Evolutionary conservation across 2,113 vertebrate genomes (phyloP).

Genomic region (Labrus mixtus): DNA sequence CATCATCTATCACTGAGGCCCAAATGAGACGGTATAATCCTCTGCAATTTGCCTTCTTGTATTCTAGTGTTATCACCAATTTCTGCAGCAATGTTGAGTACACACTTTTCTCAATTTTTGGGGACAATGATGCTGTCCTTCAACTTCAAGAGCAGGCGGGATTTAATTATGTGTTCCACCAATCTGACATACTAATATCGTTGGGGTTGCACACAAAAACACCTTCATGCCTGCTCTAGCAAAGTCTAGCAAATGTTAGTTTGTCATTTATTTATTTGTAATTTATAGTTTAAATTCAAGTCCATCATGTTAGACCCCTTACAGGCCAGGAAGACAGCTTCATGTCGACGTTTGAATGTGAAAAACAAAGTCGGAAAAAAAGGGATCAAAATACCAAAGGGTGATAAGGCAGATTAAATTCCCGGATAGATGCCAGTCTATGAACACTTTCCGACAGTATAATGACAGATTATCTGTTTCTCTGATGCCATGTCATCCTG

Average conservation of each 20-base stretch:
- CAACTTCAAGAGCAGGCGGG: conserved; percentile 17
- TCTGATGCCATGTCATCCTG: background rate
- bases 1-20: conserved; percentile 63
- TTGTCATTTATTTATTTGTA: too few relatives aligned
- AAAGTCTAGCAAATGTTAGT: too few relatives aligned
- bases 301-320: background rate
- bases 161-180: conserved; percentile 4
- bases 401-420: background rate
- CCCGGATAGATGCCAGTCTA: background rate
- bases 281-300: background rate
- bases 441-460: background rate
- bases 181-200: conserved; percentile 10
- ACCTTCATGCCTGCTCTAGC: background rate
- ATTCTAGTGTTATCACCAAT: conserved; percentile 41
- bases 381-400: background rate
- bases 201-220: background rate
- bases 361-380: background rate
- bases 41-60: conserved; percentile 54
- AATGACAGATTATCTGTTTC: background rate
- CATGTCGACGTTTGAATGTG: background rate
- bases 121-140: conserved; percentile 33
- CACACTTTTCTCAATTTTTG: conserved; percentile 20
- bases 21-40: conserved; percentile 64
- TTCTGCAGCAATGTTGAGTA: conserved; percentile 29
- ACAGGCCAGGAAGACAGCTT: background rate